Conservation (phyloP, 2,797 vertebrate genomes). For the Mormyrops boulengeri region DNA sequence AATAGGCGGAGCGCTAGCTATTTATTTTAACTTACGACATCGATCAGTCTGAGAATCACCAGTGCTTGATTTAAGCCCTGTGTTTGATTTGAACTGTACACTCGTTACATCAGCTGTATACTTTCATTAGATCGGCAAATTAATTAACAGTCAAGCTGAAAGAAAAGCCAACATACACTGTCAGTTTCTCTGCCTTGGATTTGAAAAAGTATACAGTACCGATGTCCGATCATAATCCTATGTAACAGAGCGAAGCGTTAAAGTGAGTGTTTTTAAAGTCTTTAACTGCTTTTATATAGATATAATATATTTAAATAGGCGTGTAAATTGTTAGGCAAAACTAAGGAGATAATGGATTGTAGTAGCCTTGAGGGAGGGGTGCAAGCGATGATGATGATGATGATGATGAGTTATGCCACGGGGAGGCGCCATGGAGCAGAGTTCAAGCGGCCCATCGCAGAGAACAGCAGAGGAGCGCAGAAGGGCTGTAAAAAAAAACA, state of each 20-base stretch:
- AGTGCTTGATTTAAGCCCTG: background rate
- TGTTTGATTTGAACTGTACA: background rate
- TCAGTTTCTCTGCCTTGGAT: background rate
- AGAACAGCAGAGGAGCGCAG: background rate
- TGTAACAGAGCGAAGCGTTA: background rate
- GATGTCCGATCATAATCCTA: background rate
- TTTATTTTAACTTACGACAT: background rate
- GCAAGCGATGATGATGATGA: background rate
- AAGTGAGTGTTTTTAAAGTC: background rate
- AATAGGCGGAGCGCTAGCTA: background rate
- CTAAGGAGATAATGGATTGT: background rate
- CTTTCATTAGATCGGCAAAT: background rate
- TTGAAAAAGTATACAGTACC: background rate
- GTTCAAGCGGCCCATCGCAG: background rate
- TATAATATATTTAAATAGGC: background rate
- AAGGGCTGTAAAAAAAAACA: background rate
- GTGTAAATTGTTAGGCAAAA: background rate
- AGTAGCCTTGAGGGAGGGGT: background rate
- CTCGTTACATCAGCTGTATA: background rate
- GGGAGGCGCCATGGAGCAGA: conserved; percentile 1
- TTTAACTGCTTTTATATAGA: background rate
- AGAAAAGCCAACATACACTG: background rate
- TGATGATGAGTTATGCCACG: background rate
- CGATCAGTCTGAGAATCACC: background rate
- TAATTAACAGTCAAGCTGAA: background rate